Conservation (phyloP, 2,113 vertebrate species). For the Bufo gargarizans region DNA sequence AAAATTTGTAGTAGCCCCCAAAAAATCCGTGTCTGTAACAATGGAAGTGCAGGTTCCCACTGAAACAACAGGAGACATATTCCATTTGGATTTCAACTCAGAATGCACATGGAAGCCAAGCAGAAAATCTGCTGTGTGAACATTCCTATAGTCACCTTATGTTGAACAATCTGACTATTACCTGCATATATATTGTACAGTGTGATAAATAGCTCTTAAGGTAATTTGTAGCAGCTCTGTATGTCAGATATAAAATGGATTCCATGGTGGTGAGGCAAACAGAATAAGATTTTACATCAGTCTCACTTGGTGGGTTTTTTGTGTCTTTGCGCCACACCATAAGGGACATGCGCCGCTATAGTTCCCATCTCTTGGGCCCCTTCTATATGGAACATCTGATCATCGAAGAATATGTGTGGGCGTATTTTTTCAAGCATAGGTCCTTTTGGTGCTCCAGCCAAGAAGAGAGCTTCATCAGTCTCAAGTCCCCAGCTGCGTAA, state of each 20-base stretch:
- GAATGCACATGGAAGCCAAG: no score
- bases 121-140: no score
- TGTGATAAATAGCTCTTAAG: background rate
- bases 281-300: background rate
- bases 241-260: background rate
- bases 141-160: no score
- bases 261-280: background rate
- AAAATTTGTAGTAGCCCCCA: no score
- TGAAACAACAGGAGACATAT: no score
- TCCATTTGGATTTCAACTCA: no score
- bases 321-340: slow-evolving; percentile 81
- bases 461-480: slow-evolving; percentile 90
- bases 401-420: slow-evolving; percentile 95
- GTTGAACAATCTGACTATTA: no score
- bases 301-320: slow-evolving; percentile 65
- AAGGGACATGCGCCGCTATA: slow-evolving; percentile 90
- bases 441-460: slow-evolving; percentile 91
- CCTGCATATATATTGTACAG: background rate
- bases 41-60: no score
- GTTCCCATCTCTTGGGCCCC: slow-evolving; percentile 90
- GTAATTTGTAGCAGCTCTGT: background rate
- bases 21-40: no score
- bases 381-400: slow-evolving; percentile 95
- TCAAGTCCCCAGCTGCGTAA: slow-evolving; percentile 94
- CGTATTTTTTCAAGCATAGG: slow-evolving; percentile 91